phyloP scores from a whole-genome alignment of 2,797 vertebrate species.

The Steatocranus sp. region DNA sequence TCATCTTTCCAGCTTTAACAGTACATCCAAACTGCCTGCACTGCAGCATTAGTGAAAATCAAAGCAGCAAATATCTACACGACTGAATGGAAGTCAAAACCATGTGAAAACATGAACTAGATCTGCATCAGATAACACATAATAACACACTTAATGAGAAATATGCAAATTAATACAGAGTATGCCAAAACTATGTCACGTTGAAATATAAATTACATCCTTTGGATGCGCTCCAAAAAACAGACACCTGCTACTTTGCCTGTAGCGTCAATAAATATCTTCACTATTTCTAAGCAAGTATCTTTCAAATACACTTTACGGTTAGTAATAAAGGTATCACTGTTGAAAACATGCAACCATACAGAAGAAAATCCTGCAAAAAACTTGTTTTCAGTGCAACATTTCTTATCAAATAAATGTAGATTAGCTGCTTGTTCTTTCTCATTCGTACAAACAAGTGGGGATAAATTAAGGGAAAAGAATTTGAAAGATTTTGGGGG shows the following conservation, averaged over 20 bases:
- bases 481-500: background rate
- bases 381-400: background rate
- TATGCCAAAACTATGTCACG: background rate
- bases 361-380: background rate
- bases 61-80: background rate
- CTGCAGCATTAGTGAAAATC: background rate
- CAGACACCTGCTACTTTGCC: background rate
- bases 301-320: background rate
- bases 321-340: background rate
- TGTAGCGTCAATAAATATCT: background rate
- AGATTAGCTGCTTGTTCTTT: background rate
- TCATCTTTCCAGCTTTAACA: constrained; percentile 15
- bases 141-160: background rate
- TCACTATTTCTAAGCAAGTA: background rate
- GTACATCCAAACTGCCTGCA: background rate
- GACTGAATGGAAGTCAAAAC: background rate
- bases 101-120: background rate
- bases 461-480: background rate
- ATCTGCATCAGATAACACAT: background rate
- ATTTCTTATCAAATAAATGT: background rate
- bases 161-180: background rate
- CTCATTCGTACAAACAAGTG: background rate
- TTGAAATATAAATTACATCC: background rate
- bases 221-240: background rate
- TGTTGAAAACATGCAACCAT: background rate